A percentile compares a stretch with the other conserved stretches of the same genome.
Conservation (phyloP, 2,888 invertebrate species). For the Parthenolecanium corni region DNA sequence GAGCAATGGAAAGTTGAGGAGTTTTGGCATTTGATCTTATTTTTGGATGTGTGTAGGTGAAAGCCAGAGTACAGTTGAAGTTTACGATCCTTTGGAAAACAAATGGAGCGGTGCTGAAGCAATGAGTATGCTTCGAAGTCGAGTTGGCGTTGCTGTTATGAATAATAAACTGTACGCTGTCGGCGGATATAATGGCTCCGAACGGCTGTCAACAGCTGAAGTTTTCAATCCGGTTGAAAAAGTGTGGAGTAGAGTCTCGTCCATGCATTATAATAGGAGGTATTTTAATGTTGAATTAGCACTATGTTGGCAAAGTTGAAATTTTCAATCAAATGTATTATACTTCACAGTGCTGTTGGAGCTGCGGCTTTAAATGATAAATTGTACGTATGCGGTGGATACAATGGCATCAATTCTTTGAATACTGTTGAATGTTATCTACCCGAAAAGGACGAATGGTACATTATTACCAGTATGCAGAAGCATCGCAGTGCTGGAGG, state of each 20-base stretch:
- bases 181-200: slow-evolving; percentile 73
- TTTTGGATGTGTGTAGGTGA: slow-evolving; percentile 43
- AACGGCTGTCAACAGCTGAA: slow-evolving; percentile 71
- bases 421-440: slow-evolving; percentile 73
- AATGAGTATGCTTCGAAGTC: slow-evolving; percentile 70
- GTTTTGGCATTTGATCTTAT: neutral
- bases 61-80: slow-evolving; percentile 72
- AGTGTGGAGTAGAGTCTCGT: slow-evolving; percentile 63
- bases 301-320: no score
- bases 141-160: slow-evolving; percentile 74
- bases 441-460: slow-evolving; percentile 61
- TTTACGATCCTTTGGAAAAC: slow-evolving; percentile 57
- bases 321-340: no score
- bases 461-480: slow-evolving; percentile 57
- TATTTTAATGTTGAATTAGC: no score
- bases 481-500: slow-evolving; percentile 61
- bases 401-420: slow-evolving; percentile 70
- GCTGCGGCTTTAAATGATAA: slow-evolving; percentile 66
- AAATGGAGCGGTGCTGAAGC: slow-evolving; percentile 66
- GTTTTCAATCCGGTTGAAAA: slow-evolving; percentile 62
- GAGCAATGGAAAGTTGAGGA: neutral
- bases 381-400: slow-evolving; percentile 74
- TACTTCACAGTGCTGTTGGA: slow-evolving; percentile 54
- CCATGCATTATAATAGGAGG: slow-evolving; percentile 72
- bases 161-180: slow-evolving; percentile 67